Evolutionary conservation across 2,888 invertebrate species (phyloP), one percentile per base, ranked within the genome.

Genomic region (Ophioninae sp.): DNA sequence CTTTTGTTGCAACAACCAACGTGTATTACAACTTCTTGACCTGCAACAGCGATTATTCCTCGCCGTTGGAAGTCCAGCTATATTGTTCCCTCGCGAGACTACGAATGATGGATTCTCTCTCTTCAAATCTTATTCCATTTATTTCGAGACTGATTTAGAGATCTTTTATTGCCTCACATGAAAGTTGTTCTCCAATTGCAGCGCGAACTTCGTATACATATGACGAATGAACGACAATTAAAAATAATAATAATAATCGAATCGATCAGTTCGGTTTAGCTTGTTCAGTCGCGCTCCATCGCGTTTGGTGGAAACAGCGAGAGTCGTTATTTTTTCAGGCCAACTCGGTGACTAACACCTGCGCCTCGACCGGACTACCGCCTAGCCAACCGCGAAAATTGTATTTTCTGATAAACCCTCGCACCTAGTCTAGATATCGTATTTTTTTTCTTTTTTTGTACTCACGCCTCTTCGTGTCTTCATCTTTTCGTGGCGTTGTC

Each of bases 1-100:
- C 37, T 50, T 61, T 50, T 50, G 65, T 37, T 62, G 73, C 57
- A 57, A 59, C 20, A 41, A 44, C 30, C 41, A 67, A 67, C 65
- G 23, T 65, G 59, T 56, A 21, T 30, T 44, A 41, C 57, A 23
- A 73, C 67, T 57, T 70, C 64, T 37, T 70, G 64, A 64, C 64
- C 62, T 62, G 69, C 56, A 69, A 68, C 44, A n/a, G 13, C 21
- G 39, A 21, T 30, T 30, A 64, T 50, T 30, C 64, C 30, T 74
- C 50, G 56, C 67, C 41, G 23, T 68, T 67, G 59, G 23, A 41
- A 56, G 41, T 6, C 41, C 23, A 59, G 39, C 59, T 59, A 30
- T n/a, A 30, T 68, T 17, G 21, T 37, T 30, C 7, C 17, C 20
- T 59, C 57, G 41, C 30, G 7, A 6, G 57, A 41, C 21, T 10